A percentile compares a stretch with the other conserved stretches of the same genome.
Evolutionary conservation across 2,888 invertebrate genomes (phyloP).

Genomic region (Oscheius sp.): DNA sequence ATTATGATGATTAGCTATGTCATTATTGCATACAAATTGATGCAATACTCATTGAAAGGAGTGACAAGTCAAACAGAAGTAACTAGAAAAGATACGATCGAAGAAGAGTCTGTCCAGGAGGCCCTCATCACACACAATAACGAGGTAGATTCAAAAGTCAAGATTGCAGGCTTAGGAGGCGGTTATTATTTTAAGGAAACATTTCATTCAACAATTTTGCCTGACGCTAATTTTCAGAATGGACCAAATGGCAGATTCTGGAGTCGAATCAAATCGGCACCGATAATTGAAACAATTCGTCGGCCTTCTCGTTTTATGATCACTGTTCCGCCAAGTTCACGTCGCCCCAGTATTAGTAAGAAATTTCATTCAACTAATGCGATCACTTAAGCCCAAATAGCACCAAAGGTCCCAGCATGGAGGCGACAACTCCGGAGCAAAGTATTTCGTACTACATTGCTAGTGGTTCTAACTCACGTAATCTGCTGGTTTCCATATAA

Average conservation of each 20-base stretch:
- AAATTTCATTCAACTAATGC: neutral
- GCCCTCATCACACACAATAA: neutral
- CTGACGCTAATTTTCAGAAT: neutral
- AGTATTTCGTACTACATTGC: conserved; percentile 65
- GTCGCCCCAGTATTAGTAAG: conserved; percentile 5
- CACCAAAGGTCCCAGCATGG: conserved; percentile 49
- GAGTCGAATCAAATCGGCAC: conserved; percentile 12
- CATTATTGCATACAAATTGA: conserved; percentile 61
- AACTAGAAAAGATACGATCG: neutral
- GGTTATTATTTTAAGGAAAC: too few relatives aligned
- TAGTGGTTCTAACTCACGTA: conserved; percentile 67
- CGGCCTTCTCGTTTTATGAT: conserved; percentile 6
- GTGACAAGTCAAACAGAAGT: conserved; percentile 6
- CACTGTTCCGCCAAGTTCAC: neutral
- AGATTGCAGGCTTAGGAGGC: too few relatives aligned
- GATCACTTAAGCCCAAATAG: neutral
- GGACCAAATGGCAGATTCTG: neutral
- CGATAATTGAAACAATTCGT: neutral
- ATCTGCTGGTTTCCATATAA: conserved; percentile 69
- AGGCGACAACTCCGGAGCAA: conserved; percentile 59
- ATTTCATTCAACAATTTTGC: neutral
- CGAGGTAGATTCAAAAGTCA: too few relatives aligned
- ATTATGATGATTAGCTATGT: conserved; percentile 59
- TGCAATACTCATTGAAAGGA: conserved; percentile 55
- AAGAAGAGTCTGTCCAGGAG: conserved; percentile 5